These are phyloP conservation scores for Sesia bembeciformis DNA, from an alignment of 2,888 invertebrate species.

Conservation along the genomic window DNA sequence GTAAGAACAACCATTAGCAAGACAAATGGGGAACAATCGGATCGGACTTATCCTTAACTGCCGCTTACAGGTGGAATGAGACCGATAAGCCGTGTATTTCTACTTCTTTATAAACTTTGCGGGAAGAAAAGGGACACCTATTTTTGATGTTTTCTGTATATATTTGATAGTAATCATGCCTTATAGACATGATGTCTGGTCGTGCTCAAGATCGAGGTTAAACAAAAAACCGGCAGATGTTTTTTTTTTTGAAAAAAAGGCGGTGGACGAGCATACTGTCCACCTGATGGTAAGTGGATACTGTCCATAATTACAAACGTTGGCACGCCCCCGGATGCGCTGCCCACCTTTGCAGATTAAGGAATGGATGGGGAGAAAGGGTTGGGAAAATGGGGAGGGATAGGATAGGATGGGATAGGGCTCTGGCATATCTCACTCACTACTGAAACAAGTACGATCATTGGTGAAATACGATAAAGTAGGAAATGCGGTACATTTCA, in stretches of 20 bases:
- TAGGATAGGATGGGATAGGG: too few species aligned
- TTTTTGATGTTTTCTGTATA: background rate
- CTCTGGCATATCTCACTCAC: too few species aligned
- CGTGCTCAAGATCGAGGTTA: background rate
- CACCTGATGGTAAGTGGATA: too few species aligned
- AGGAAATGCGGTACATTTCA: too few species aligned
- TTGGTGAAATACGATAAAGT: too few species aligned
- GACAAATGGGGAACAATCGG: slow-evolving; percentile 11
- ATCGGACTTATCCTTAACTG: slow-evolving; percentile 9
- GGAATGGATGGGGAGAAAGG: too few species aligned
- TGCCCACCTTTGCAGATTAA: too few species aligned
- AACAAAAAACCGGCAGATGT: background rate
- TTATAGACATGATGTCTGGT: background rate
- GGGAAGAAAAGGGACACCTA: background rate
- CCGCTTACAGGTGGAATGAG: slow-evolving; percentile 1
- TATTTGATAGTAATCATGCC: background rate
- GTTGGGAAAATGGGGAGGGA: too few species aligned
- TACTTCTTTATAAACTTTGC: background rate
- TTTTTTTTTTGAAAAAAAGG: background rate
- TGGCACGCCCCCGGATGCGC: too few species aligned
- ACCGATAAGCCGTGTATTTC: background rate
- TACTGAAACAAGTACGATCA: too few species aligned
- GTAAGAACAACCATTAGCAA: slow-evolving; percentile 12
- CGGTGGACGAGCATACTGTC: too few species aligned
- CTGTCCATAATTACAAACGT: too few species aligned